These are phyloP conservation scores for Macrocentrus cingulum DNA, from an alignment of 1,140 invertebrate species.

Conservation along the genomic window DNA sequence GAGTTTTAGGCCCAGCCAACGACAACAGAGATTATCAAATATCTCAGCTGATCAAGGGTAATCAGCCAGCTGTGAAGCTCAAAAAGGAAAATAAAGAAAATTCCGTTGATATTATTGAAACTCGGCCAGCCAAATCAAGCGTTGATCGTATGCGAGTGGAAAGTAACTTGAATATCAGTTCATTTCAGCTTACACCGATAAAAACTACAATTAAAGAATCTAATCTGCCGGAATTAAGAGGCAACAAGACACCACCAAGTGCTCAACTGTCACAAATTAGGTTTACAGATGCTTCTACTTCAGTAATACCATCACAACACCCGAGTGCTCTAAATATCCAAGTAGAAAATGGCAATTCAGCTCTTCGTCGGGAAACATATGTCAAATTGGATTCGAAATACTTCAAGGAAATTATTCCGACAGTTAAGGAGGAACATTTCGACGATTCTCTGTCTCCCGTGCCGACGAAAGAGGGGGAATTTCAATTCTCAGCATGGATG, in stretches of 20 bases:
- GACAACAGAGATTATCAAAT: slow-evolving; percentile 21
- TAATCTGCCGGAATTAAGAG: not conserved
- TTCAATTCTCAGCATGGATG: slow-evolving; percentile 44
- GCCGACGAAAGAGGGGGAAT: slow-evolving; percentile 6
- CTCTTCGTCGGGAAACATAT: slow-evolving; percentile 42
- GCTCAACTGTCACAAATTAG: not conserved
- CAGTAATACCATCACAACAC: slow-evolving; percentile 10
- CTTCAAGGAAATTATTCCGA: slow-evolving; percentile 18
- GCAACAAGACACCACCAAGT: not conserved
- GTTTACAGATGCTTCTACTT: not conserved
- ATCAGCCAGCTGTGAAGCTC: not conserved
- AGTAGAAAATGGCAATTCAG: no score
- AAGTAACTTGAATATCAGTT: slow-evolving; percentile 27
- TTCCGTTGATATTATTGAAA: not conserved
- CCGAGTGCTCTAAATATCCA: no score
- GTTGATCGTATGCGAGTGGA: not conserved
- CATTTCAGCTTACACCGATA: slow-evolving; percentile 32
- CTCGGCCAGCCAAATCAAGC: slow-evolving; percentile 12
- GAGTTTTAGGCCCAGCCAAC: slow-evolving; percentile 32
- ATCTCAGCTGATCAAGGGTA: not conserved
- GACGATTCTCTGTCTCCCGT: slow-evolving; percentile 38
- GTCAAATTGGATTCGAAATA: slow-evolving; percentile 30
- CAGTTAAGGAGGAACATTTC: slow-evolving; percentile 26
- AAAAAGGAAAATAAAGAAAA: slow-evolving; percentile 28
- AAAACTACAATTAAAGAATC: not conserved